Evolutionary conservation across 2,888 invertebrate species (phyloP), one percentile per base, ranked within the genome.

Genomic region (Therioaphis trifolii): DNA sequence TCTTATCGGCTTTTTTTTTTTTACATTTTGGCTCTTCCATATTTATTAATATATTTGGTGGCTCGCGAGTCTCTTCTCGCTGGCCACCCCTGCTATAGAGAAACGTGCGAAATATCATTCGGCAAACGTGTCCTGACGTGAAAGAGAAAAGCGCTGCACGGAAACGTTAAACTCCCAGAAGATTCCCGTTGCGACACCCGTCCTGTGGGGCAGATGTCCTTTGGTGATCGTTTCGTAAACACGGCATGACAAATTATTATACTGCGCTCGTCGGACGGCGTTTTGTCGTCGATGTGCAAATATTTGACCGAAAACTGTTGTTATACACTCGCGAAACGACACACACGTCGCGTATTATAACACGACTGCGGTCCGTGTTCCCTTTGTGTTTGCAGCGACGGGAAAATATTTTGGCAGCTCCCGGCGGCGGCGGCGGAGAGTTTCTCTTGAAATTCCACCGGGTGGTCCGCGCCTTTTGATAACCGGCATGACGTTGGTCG

Each of bases 221-320:
- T 2, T 24, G 27, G 55, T n/a, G n/a, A n/a, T 4, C 18, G 49
- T 40, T n/a, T 11, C 7, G 58, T n/a, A n/a, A n/a, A 43, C n/a
- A n/a, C n/a, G n/a, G n/a, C 58, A 27, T 80, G 69, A 80, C 79
- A 80, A 80, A 80, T 80, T 80, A n/a, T n/a, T n/a, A 15, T 15
- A 24, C 49, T 4, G 4, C 14, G 40, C 29, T 21, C 29, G 15
- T 12, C 69, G n/a, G 27, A 5, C n/a, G 2, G 40, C 35, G 49
- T 9, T 74, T 5, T 24, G 11, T 49, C 66, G 69, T 71, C 15
- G 71, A 71, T 80, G 71, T 71, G 46, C 79, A 80, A 80, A 80
- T 71, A 80, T 80, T 80, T 46, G 58, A 71, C 79, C 71, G 14
- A 58, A 78, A 80, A n/a, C n/a, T n/a, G n/a, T n/a, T n/a, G n/a